phyloP scores from a whole-genome alignment of 2,797 vertebrate species.

The Lepus oiostolus region DNA sequence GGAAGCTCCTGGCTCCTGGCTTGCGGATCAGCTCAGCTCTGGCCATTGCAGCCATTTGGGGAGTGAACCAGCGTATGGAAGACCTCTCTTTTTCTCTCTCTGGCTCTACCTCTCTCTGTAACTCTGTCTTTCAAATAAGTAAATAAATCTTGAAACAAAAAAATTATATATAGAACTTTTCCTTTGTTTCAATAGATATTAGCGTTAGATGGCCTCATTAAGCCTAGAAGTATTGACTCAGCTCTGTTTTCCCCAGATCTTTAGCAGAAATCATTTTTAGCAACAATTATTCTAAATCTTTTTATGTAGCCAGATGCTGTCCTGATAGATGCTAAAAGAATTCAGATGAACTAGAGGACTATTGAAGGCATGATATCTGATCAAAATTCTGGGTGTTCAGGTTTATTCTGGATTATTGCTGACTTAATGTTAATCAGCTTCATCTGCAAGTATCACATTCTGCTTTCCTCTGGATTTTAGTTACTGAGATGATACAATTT shows the following conservation, averaged over 20 bases:
- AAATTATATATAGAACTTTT: not conserved
- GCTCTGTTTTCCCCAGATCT: not conserved
- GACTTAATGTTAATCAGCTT: constrained; percentile 55
- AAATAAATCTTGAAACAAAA: too few species aligned
- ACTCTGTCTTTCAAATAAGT: too few species aligned
- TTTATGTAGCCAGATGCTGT: constrained; percentile 1
- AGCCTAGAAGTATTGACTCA: constrained; percentile 27
- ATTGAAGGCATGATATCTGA: constrained; percentile 42
- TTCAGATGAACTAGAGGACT: constrained; percentile 40
- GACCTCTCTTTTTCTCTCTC: too few species aligned
- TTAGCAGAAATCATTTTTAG: constrained; percentile 69
- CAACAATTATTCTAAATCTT: constrained; percentile 54
- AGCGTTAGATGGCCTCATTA: constrained; percentile 19
- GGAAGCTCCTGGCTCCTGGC: too few species aligned
- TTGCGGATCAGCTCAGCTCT: too few species aligned
- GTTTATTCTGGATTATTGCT: constrained; percentile 43
- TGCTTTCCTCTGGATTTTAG: not conserved
- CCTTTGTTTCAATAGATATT: constrained; percentile 50
- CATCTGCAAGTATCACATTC: not conserved
- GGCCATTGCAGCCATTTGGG: too few species aligned
- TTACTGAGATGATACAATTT: constrained; percentile 27
- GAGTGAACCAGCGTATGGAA: too few species aligned
- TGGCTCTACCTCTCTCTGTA: too few species aligned
- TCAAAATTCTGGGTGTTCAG: constrained; percentile 20
- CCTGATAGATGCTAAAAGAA: constrained; percentile 25